These are phyloP conservation scores for Lucifuga dentata DNA, from an alignment of 2,113 vertebrate genomes.

Conservation along the genomic window DNA sequence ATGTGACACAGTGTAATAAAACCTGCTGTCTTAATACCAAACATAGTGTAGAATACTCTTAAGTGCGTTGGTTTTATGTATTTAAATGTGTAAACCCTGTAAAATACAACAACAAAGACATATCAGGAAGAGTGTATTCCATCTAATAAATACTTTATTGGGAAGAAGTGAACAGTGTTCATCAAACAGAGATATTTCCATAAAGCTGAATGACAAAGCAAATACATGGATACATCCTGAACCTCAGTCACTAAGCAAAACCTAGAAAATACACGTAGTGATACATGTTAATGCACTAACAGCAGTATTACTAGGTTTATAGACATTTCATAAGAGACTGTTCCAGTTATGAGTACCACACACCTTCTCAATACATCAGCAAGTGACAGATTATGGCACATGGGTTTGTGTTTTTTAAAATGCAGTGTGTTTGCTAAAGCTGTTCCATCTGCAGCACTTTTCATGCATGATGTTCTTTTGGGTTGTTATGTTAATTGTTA, in stretches of 20 bases:
- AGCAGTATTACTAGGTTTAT: slow-evolving; percentile 15
- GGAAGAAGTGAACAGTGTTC: slow-evolving; percentile 45
- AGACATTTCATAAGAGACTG: slow-evolving; percentile 4
- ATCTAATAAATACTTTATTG: slow-evolving; percentile 79
- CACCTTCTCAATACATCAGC: neutral
- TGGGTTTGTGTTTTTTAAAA: neutral
- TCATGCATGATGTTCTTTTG: slow-evolving; percentile 44
- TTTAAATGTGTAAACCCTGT: slow-evolving; percentile 33
- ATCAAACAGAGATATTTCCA: slow-evolving; percentile 23
- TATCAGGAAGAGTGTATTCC: slow-evolving; percentile 26
- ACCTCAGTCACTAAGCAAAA: slow-evolving; percentile 8
- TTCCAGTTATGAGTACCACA: slow-evolving; percentile 15
- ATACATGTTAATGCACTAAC: slow-evolving; percentile 27
- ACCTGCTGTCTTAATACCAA: slow-evolving; percentile 19
- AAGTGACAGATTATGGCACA: neutral
- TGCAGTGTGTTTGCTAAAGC: neutral
- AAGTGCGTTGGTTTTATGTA: slow-evolving; percentile 24
- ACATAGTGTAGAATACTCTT: slow-evolving; percentile 1
- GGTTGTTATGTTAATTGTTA: neutral
- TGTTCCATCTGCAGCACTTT: slow-evolving; percentile 16
- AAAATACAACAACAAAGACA: slow-evolving; percentile 25
- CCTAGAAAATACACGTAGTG: slow-evolving; percentile 29
- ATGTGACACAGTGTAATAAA: slow-evolving; percentile 9
- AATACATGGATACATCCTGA: slow-evolving; percentile 5
- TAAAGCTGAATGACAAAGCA: slow-evolving; percentile 31